Base-by-base conservation (phyloP, 30 jellyfish, hydroid and myxozoan genomes). In the Rhopilema esculentum region DNA sequence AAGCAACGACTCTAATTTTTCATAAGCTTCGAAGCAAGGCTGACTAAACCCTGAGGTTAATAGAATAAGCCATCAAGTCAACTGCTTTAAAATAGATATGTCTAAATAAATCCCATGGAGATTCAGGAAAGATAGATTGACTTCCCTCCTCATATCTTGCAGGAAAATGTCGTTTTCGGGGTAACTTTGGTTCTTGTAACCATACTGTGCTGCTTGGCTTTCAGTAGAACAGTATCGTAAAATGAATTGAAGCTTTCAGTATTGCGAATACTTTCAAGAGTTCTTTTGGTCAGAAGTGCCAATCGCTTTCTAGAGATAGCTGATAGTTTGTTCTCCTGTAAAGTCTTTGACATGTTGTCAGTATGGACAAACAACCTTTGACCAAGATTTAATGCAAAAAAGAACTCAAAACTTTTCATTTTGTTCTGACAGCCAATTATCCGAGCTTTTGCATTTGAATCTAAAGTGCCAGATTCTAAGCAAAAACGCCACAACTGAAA, bases 351-450 rank as follows among this genome's bases (percentile, higher is more conserved):
- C 50, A 82, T 24, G 49, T 82, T 89, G 52, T 82, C 95, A 23
- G 97, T 83, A 51, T 82, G 86, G 30, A 29, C 66, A 90, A 82
- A 90, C 32, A 90, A 85, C 87, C 66, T 21, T 67, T 82, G 78
- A 9, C 95, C 94, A 66, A 83, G 95, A 27, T 90, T 82, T 66
- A 71, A 27, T 9, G 87, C 91, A 82, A 90, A 90, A 27, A 67
- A 77, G 67, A 72, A 57, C 33, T 64, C 70, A 57, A 82, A 73
- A 31, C 72, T 87, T 67, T 90, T 90, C 95, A 90, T 90, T 53
- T 82, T 49, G 24, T 85, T 51, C 30, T 75, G 27, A 64, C 95
- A 82, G 16, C 97, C 95, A 18, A 72, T 90, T 91, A 83, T 90
- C 28, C 95, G 32, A 40, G 97, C 65, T 52, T 72, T 90, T 20